Base-by-base conservation (phyloP, 2,113 vertebrate genomes). In the Suncus etruscus region DNA sequence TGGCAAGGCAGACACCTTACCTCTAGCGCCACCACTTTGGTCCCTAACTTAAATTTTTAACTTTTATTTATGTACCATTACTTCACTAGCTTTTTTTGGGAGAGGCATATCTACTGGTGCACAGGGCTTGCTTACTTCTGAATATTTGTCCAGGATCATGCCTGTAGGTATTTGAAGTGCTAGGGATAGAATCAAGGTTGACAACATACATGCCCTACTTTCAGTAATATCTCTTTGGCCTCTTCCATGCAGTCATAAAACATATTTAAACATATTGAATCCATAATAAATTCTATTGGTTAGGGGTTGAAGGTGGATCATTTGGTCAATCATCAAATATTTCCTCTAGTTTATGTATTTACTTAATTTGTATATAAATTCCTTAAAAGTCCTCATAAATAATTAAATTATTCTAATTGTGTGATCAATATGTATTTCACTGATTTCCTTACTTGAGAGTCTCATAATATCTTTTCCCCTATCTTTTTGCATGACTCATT, bases 201-300 rank as follows among this genome's bases (percentile, higher is more conserved):
- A 61, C 18, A 20, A 6, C 58, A 61, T 61, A 20, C 18, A 61
- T 20, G 22, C 58, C 58, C 58, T 61, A 61, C 16, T 20, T 20
- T 6, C 58, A 61, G 18, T 61, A 61, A 16, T 39, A 39, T 61
- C 58, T 61, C 58, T 61, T 20, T 61, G 2, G 16, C 50, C 85
- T 63, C 31, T 88, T 88, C 70, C 58, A 86, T 54, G 66, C 22
- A 39, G 25, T 86, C 18, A 61, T 77, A 65, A 91, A 27, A 6
- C 50, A 2, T 63, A 24, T 24, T 89, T 48, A 92, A 73, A 87
- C 89, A 50, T 75, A 92, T 79, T 86, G 90, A 83, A 87, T 83
- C 14, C 87, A 39, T 25, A 83, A 29, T 75, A 61, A 78, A 45
- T 86, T 10, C 70, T 6, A 31, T 75, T 74, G 65, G 8, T 65